phyloP scores from a whole-genome alignment of 2,797 vertebrate species.

The Schizopygopsis pylzovi region DNA sequence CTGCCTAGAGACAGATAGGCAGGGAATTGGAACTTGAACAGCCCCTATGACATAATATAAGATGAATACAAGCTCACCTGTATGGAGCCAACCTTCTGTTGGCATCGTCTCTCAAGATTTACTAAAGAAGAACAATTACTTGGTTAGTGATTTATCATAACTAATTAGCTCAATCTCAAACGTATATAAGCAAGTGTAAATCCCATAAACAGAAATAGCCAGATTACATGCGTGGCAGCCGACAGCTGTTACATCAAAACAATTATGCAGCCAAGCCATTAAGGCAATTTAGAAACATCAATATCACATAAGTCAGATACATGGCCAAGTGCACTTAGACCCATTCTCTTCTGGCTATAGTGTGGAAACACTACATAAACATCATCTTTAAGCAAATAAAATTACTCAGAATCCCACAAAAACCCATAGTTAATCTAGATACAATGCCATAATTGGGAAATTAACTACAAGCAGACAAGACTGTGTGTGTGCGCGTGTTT shows the following conservation, averaged over 20 bases:
- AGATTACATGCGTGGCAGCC: background rate
- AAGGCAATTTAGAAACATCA: conserved; percentile 42
- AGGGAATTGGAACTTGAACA: conserved; percentile 41
- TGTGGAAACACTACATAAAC: background rate
- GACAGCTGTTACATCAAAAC: conserved; percentile 35
- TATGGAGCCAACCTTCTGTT: background rate
- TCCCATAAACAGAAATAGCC: background rate
- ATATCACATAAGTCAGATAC: conserved; percentile 30
- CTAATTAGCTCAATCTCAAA: conserved; percentile 15
- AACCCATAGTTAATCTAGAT: conserved; percentile 2
- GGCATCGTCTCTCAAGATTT: background rate
- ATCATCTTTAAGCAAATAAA: conserved; percentile 17
- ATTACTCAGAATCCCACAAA: background rate
- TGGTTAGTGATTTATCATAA: background rate
- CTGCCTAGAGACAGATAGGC: conserved; percentile 39
- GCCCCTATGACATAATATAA: conserved; percentile 39
- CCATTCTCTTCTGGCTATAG: background rate
- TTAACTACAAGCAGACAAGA: conserved; percentile 15
- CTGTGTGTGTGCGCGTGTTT: conserved; percentile 12
- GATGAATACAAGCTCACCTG: conserved; percentile 41
- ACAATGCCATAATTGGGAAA: background rate
- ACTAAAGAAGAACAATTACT: background rate
- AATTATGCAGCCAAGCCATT: conserved; percentile 24
- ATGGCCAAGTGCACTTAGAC: conserved; percentile 35
- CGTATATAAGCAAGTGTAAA: background rate